Percentiles rank a stretch among this genome's conserved stretches.
Conservation (phyloP, 2,113 vertebrate genomes). For the Vimba vimba region DNA sequence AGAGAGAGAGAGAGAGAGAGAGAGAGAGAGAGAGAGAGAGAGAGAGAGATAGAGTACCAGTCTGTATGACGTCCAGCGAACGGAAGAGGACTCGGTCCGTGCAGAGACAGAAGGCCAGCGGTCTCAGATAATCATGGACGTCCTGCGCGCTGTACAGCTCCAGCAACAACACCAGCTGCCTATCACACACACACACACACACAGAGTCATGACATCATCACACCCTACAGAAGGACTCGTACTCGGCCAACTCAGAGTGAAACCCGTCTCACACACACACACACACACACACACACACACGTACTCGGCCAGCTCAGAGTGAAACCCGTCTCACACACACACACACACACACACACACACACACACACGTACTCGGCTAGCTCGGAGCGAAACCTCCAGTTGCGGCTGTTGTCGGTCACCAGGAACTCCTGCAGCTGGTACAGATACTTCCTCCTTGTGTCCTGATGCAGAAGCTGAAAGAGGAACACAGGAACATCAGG, state of each 20-base stretch:
- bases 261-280: too few relatives aligned
- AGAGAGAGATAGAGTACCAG: too few relatives aligned
- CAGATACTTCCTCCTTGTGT: conserved; percentile 95
- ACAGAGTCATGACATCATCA: neutral
- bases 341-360: too few relatives aligned
- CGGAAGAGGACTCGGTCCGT: conserved; percentile 96
- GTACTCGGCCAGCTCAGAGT: conserved; percentile 85
- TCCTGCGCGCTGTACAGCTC: conserved; percentile 94
- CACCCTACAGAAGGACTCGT: neutral
- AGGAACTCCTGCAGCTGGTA: conserved; percentile 99
- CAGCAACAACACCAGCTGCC: conserved; percentile 93
- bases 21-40: too few relatives aligned
- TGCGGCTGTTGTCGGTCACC: conserved; percentile 97
- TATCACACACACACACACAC: conserved; percentile 60
- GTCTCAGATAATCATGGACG: conserved; percentile 94
- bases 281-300: too few relatives aligned
- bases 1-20: too few relatives aligned
- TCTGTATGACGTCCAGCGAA: conserved; percentile 98
- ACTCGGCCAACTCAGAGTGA: too few relatives aligned
- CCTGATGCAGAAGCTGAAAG: conserved; percentile 88
- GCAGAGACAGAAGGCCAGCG: conserved; percentile 93
- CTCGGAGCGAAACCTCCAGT: conserved; percentile 98
- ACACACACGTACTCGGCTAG: conserved; percentile 71
- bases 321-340: conserved; percentile 77
- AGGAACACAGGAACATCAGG: neutral